Evolutionary conservation across 2,113 vertebrate species (phyloP).

Genomic region (Gambusia affinis): DNA sequence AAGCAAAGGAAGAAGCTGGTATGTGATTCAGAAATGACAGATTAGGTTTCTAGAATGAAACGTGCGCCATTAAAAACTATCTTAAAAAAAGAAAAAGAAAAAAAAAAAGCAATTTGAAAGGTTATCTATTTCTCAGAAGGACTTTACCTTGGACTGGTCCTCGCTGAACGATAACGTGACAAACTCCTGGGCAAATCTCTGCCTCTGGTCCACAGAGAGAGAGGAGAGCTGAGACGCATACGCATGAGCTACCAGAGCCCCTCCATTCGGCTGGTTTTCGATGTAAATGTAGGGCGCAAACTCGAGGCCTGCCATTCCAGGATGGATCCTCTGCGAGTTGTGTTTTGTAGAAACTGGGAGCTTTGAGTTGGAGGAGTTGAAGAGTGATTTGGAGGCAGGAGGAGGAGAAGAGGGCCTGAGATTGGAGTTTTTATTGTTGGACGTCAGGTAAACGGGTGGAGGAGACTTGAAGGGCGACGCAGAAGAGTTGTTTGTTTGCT

Average conservation of each 20-base stretch:
- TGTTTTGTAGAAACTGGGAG: slow-evolving; percentile 75
- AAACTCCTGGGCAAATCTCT: slow-evolving; percentile 96
- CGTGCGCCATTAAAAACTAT: neutral
- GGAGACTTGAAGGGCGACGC: slow-evolving; percentile 82
- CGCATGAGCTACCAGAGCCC: slow-evolving; percentile 92
- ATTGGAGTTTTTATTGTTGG: slow-evolving; percentile 43
- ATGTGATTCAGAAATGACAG: neutral
- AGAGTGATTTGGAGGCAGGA: slow-evolving; percentile 12
- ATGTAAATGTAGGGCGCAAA: slow-evolving; percentile 92
- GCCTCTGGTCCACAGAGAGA: slow-evolving; percentile 89
- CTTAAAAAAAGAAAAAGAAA: neutral
- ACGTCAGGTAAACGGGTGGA: slow-evolving; percentile 73
- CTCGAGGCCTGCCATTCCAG: slow-evolving; percentile 87
- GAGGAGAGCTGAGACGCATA: slow-evolving; percentile 92
- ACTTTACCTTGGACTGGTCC: slow-evolving; percentile 81
- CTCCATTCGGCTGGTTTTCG: slow-evolving; percentile 97
- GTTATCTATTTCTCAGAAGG: neutral
- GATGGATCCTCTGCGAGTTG: slow-evolving; percentile 42
- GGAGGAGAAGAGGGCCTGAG: slow-evolving; percentile 41
- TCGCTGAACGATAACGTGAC: slow-evolving; percentile 93
- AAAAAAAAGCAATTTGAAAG: neutral
- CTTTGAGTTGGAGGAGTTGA: slow-evolving; percentile 60
- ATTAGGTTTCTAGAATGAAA: neutral
- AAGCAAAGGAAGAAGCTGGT: slow-evolving; percentile 5
- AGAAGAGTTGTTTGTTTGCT: slow-evolving; percentile 34